These are phyloP conservation scores for Etheostoma perlongum DNA, from an alignment of 2,797 vertebrate genomes.

Conservation along the genomic window DNA sequence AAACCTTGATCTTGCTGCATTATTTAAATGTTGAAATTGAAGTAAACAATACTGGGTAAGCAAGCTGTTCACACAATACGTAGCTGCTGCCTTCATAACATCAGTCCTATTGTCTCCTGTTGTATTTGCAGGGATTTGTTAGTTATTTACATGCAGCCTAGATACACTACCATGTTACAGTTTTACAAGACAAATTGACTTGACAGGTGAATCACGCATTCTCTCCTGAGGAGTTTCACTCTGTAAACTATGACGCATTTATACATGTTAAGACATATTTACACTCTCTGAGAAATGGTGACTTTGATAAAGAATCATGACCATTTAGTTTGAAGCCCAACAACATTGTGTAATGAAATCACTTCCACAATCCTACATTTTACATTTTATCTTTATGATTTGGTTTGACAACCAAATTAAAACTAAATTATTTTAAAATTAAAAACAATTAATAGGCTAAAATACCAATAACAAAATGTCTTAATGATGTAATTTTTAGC, in stretches of 20 bases:
- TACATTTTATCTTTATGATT: not conserved
- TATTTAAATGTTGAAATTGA: not conserved
- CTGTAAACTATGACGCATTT: not conserved
- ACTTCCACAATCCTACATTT: not conserved
- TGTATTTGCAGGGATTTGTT: slow-evolving; percentile 36
- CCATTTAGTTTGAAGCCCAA: not conserved
- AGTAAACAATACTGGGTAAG: not conserved
- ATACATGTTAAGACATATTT: not conserved
- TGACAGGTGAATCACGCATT: not conserved
- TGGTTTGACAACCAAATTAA: not conserved
- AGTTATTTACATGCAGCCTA: slow-evolving; percentile 31
- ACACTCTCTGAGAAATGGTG: not conserved
- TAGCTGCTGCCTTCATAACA: not conserved
- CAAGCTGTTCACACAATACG: not conserved
- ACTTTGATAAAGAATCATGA: not conserved
- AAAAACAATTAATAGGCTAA: not conserved
- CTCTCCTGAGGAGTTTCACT: not conserved
- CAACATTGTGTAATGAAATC: not conserved
- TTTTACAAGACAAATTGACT: slow-evolving; percentile 60
- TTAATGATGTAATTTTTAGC: not conserved
- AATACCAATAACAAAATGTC: not conserved
- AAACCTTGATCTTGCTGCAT: not conserved
- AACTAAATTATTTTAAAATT: no score
- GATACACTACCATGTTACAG: not conserved
- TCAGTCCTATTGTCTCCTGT: not conserved